These are phyloP conservation scores for Eupeodes corollae DNA, from an alignment of 1,140 invertebrate genomes.

Conservation along the genomic window DNA sequence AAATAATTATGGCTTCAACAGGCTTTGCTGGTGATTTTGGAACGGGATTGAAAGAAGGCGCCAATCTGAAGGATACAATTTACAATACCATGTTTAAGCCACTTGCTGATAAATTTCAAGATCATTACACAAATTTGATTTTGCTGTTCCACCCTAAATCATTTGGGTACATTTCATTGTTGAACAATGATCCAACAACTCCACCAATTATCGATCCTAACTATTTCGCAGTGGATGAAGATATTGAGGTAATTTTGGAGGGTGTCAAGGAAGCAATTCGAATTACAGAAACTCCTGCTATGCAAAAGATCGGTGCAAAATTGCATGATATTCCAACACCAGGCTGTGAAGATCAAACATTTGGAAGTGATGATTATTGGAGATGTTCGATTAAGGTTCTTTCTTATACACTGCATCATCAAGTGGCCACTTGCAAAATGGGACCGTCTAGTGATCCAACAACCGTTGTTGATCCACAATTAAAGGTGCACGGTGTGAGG, in stretches of 20 bases:
- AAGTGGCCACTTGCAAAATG: conserved; percentile 60
- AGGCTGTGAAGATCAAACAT: conserved; percentile 42
- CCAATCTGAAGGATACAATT: conserved; percentile 42
- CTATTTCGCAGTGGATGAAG: conserved; percentile 50
- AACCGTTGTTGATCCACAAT: conserved; percentile 58
- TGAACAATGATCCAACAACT: conserved; percentile 54
- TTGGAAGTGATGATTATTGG: conserved; percentile 54
- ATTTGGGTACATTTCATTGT: conserved; percentile 49
- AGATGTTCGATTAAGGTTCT: conserved; percentile 50
- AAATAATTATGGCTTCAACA: conserved; percentile 41
- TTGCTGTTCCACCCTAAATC: conserved; percentile 60
- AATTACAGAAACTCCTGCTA: conserved; percentile 43
- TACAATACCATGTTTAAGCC: conserved; percentile 40
- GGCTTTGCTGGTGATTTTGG: conserved; percentile 47
- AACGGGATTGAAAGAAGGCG: conserved; percentile 39
- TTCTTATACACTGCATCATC: conserved; percentile 52
- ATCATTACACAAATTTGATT: conserved; percentile 50
- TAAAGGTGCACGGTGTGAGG: conserved; percentile 55
- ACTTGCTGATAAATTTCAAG: conserved; percentile 38
- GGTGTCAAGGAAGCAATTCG: conserved; percentile 48
- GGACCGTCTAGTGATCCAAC: conserved; percentile 49
- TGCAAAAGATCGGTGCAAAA: conserved; percentile 43
- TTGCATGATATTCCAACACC: conserved; percentile 45
- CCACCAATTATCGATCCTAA: conserved; percentile 58
- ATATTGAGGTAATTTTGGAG: conserved; percentile 50